Percentiles rank a stretch among this genome's conserved stretches.
Evolutionary conservation across 1,140 invertebrate genomes (phyloP).

Genomic region (Drosophila micromelanica): DNA sequence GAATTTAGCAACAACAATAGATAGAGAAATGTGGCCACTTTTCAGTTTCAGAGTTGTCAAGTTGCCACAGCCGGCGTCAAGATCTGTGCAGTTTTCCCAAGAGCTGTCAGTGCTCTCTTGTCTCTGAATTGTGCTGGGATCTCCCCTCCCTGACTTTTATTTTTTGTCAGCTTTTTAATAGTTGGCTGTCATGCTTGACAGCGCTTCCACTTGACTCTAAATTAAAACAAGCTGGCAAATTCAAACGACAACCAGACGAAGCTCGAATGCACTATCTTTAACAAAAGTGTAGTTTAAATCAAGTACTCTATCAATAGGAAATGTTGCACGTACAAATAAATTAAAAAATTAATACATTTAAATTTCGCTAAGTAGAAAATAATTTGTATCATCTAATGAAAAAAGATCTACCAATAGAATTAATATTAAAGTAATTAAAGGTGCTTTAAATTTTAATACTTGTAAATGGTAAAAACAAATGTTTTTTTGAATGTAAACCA

Average conservation of each 20-base stretch:
- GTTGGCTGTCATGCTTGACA: slow-evolving; percentile 69
- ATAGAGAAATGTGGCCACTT: slow-evolving; percentile 76
- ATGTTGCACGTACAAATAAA: too few relatives aligned
- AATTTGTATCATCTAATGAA: too few relatives aligned
- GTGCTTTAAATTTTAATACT: too few relatives aligned
- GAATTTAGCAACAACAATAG: slow-evolving; percentile 81
- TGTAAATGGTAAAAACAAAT: too few relatives aligned
- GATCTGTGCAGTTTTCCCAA: slow-evolving; percentile 61
- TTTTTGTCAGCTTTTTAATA: slow-evolving; percentile 70
- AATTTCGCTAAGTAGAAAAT: too few relatives aligned
- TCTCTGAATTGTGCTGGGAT: slow-evolving; percentile 51
- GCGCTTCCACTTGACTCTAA: slow-evolving; percentile 68
- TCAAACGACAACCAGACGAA: background rate
- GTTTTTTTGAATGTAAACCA: too few relatives aligned
- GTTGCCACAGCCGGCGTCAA: background rate
- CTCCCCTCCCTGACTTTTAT: slow-evolving; percentile 30
- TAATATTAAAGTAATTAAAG: too few relatives aligned
- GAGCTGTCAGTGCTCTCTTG: slow-evolving; percentile 63
- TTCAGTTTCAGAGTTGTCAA: slow-evolving; percentile 70
- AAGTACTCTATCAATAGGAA: background rate
- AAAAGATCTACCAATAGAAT: too few relatives aligned
- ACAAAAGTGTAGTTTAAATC: background rate
- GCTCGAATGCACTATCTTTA: background rate
- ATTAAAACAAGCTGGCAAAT: slow-evolving; percentile 49
- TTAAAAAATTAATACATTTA: too few relatives aligned